These are phyloP conservation scores for Pygoscelis antarcticus DNA, from an alignment of 2,113 vertebrate genomes.

Conservation along the genomic window DNA sequence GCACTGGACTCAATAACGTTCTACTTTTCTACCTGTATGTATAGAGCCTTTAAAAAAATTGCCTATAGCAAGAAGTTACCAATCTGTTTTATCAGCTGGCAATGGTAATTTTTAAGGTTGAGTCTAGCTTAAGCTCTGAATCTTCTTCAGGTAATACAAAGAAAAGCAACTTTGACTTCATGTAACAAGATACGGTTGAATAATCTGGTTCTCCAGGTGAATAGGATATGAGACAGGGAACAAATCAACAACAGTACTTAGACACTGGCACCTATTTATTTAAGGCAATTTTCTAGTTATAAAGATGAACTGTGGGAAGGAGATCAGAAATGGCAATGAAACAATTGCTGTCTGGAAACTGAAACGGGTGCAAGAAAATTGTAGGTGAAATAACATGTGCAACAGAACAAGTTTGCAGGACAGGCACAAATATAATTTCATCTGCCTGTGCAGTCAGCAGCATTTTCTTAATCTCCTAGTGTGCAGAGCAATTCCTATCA, in stretches of 20 bases:
- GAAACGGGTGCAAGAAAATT: neutral
- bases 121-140: neutral
- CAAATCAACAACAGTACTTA: neutral
- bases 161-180: neutral
- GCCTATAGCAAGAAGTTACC: neutral
- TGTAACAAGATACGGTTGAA: neutral
- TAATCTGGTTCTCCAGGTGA: neutral
- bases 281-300: neutral
- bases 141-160: neutral
- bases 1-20: neutral
- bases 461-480: neutral
- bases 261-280: neutral
- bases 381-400: neutral
- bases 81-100: neutral
- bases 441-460: neutral
- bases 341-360: neutral
- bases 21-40: neutral
- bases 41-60: neutral
- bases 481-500: neutral
- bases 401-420: neutral
- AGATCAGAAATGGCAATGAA: neutral
- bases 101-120: neutral
- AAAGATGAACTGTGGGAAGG: neutral
- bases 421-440: neutral
- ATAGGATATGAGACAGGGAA: neutral